Percentiles rank a stretch among this genome's conserved stretches.
Evolutionary conservation across 2,113 vertebrate species (phyloP).

Genomic region (Daubentonia madagascariensis): DNA sequence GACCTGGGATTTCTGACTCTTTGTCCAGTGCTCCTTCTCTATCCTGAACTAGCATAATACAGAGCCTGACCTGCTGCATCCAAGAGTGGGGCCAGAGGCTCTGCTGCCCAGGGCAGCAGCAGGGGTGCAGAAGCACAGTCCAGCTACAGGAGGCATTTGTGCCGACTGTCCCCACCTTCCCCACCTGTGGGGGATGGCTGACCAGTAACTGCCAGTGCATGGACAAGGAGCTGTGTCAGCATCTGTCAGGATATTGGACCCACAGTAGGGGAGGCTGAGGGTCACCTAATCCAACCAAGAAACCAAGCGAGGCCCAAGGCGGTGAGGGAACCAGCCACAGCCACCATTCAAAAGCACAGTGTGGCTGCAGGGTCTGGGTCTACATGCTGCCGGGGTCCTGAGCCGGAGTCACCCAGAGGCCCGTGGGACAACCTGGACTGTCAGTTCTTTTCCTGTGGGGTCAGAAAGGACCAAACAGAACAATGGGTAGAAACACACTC

Average conservation of each 20-base stretch:
- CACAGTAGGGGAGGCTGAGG: background rate
- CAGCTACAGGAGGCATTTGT: background rate
- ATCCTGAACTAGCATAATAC: background rate
- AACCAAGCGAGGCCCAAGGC: background rate
- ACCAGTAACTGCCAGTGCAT: background rate
- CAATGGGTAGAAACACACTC: background rate
- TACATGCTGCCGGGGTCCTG: background rate
- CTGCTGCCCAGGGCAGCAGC: fast-evolving
- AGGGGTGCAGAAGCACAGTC: background rate
- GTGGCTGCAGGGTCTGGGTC: background rate
- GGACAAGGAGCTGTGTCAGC: background rate
- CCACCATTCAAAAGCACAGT: background rate
- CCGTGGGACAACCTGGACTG: background rate
- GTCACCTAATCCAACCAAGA: background rate
- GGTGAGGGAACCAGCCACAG: background rate
- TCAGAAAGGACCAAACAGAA: background rate
- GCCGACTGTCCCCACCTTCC: background rate
- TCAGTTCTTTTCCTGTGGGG: background rate
- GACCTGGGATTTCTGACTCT: background rate
- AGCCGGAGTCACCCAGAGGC: background rate
- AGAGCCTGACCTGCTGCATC: background rate
- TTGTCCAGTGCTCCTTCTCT: background rate
- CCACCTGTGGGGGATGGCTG: background rate
- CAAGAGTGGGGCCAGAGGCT: background rate
- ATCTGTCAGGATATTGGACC: background rate